Base-by-base conservation (phyloP, 1,140 invertebrate genomes). In the Panulirus ornatus region DNA sequence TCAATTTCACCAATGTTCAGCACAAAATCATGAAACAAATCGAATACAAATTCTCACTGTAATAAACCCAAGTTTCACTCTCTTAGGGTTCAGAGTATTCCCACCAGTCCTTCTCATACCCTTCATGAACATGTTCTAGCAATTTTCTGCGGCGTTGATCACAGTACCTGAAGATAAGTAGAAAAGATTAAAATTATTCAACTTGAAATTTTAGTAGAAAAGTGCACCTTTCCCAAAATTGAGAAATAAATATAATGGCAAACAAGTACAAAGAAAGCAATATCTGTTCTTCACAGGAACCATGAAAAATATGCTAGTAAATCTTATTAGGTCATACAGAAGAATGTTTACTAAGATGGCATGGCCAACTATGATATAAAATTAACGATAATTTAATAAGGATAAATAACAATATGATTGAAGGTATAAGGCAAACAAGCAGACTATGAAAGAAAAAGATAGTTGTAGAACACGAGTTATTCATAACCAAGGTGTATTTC, bases 71-170 rank as follows among this genome's bases (percentile, higher is more conserved):
- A 58, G n/a, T 27, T 66, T 66, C 58, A 66, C n/a, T 66, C 30
- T 79, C 54, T 75, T 88, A 88, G 54, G 76, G 75, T 79, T 90
- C 88, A 42, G 82, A 97, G 93, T 98, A 98, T 92, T 98, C 97
- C 99, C 98, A 99, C 96, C 97, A 97, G 93, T 99, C 98, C 94
- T 98, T 99, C 94, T 99, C 98, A 94, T 99, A 99, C 82, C 98
- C 99, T 95, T 99, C 98, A 93, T 99, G 97, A 38, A 99, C 98
- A 94, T 99, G 98, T 94, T 99, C 97, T 91, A 99, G 94, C 86
- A 99, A 95, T 90, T 98, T 98, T 95, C 98, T 98, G 92, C 98
- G 96, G 93, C 98, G 96, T 94, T 97, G 98, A 94, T 99, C 98
- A 95, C 99, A 99, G 94, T 99, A 99, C 95, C 98, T 99, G 94